These are phyloP conservation scores for Chromis chromis DNA, from an alignment of 2,797 vertebrate genomes.

Conservation along the genomic window DNA sequence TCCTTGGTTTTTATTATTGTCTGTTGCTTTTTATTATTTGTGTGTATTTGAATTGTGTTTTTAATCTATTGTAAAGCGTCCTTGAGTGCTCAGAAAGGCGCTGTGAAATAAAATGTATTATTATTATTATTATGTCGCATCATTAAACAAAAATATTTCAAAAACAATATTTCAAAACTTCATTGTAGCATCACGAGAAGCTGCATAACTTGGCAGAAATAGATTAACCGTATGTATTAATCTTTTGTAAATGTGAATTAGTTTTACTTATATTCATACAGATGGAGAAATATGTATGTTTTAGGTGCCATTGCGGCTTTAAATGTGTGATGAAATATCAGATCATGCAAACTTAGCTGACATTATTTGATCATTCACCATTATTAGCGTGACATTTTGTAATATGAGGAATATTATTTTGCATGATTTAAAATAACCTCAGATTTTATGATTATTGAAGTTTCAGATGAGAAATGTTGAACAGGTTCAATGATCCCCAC, in stretches of 20 bases:
- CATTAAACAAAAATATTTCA: not conserved
- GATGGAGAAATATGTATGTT: not conserved
- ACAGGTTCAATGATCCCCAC: not conserved
- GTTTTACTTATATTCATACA: not conserved
- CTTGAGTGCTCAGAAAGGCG: no score
- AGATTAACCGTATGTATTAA: not conserved
- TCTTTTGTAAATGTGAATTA: no score
- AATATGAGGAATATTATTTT: not conserved
- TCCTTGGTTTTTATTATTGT: no score
- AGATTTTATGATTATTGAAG: no score
- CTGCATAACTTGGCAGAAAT: not conserved
- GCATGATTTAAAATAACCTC: no score
- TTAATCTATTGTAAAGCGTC: no score
- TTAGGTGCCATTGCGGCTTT: not conserved
- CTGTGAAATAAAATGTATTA: no score
- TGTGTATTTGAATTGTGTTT: no score
- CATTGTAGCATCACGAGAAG: not conserved
- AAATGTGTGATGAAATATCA: not conserved
- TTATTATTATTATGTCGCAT: no score
- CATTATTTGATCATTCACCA: not conserved
- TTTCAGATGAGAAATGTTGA: not conserved
- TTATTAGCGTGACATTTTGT: not conserved
- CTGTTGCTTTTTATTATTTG: no score
- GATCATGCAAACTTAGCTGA: not conserved
- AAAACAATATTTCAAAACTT: not conserved